Percentiles rank a stretch among this genome's conserved stretches.
These are phyloP conservation scores for Gnatocerus cornutus DNA, from an alignment of 2,888 invertebrate species.

Conservation along the genomic window DNA sequence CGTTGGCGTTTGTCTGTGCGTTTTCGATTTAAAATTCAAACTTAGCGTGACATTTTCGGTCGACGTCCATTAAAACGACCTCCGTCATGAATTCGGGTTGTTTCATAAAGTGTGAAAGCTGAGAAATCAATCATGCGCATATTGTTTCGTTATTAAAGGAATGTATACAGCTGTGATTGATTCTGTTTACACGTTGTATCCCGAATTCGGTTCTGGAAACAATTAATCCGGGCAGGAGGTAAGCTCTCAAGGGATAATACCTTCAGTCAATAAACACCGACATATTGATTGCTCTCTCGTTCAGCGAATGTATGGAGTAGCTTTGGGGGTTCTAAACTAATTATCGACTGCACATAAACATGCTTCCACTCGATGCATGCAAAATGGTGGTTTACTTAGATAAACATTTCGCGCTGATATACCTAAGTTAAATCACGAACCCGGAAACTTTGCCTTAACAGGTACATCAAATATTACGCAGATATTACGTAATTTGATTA, in stretches of 20 bases:
- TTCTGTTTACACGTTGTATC: conserved; percentile 38
- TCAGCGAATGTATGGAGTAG: conserved; percentile 13
- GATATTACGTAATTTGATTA: conserved; percentile 37
- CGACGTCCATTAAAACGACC: conserved; percentile 6
- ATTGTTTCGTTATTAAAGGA: conserved; percentile 24
- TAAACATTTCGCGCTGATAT: conserved; percentile 38
- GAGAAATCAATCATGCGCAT: conserved; percentile 29
- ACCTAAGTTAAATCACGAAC: conserved; percentile 25
- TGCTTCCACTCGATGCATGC: conserved; percentile 36
- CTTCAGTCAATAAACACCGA: conserved; percentile 43
- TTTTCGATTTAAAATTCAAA: conserved; percentile 8
- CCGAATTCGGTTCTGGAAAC: conserved; percentile 42
- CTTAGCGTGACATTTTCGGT: neutral
- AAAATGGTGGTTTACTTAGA: conserved; percentile 36
- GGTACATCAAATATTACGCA: conserved; percentile 41
- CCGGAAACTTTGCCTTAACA: conserved; percentile 38
- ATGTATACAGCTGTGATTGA: conserved; percentile 34
- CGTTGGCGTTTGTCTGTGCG: neutral
- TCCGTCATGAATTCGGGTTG: conserved; percentile 2
- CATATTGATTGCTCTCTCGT: conserved; percentile 42
- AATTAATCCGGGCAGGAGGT: conserved; percentile 43
- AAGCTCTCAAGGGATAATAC: conserved; percentile 42
- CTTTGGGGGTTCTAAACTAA: conserved; percentile 43
- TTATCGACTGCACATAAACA: conserved; percentile 43
- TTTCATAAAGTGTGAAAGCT: conserved; percentile 6